These are phyloP conservation scores for Dryomyza anilis DNA, from an alignment of 2,888 invertebrate species.

Conservation along the genomic window DNA sequence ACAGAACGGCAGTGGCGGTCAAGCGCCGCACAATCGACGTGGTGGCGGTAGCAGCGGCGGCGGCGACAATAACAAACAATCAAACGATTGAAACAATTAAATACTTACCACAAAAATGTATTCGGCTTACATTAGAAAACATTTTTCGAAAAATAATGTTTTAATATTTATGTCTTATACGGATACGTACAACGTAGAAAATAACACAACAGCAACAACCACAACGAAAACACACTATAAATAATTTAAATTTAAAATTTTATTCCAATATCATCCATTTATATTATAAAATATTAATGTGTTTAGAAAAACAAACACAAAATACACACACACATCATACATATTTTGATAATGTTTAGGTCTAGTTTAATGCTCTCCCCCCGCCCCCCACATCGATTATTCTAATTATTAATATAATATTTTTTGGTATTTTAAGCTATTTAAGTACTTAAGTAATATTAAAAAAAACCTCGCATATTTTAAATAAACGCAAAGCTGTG, in stretches of 20 bases:
- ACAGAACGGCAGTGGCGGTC: not conserved
- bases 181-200: no score
- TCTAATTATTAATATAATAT: not conserved
- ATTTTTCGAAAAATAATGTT: not conserved
- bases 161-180: not conserved
- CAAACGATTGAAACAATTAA: conserved; percentile 7
- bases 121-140: not conserved
- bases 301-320: not conserved
- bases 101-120: not conserved
- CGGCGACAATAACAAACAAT: conserved; percentile 29
- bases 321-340: no score
- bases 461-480: no score
- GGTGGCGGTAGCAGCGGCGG: conserved; percentile 21
- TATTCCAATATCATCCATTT: no score
- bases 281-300: no score
- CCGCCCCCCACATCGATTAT: not conserved
- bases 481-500: no score
- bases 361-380: not conserved
- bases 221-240: not conserved
- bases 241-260: no score
- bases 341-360: conserved; percentile 15
- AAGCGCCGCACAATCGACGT: not conserved
- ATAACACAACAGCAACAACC: not conserved
- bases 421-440: conserved; percentile 5
- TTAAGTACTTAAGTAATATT: not conserved